Evolutionary conservation across 2,888 invertebrate species (phyloP), one percentile per base, ranked within the genome.

Genomic region (Parapristionchus giblindavisi): DNA sequence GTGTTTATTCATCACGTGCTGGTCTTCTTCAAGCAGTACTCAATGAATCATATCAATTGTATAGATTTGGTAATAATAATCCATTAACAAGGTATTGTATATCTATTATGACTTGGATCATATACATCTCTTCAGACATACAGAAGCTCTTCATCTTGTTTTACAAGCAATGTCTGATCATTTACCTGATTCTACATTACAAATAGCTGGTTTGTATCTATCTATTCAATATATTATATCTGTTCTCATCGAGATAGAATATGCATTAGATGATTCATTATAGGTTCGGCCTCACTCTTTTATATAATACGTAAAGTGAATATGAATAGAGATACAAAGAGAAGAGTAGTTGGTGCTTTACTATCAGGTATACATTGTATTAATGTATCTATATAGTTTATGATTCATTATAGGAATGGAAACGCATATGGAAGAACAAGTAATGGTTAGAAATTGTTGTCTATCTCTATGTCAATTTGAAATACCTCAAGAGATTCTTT

Each of bases 391-490:
- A 11, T 6, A 32, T 8, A 8, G n/a, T n/a, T 3, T 8, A n/a
- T 48, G 24, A 56, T 11, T 66, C 14, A 11, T 51, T 75, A 17
- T 27, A 81, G 84, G 84, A 17, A 85, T 86, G 86, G 85, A 87
- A 75, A 81, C 79, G 34, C 85, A 85, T 71, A 83, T 85, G 79
- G 87, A 87, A 56, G 85, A 85, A 74, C 85, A 85, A 76, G 83
- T 83, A 89, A 95, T 97, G 95, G 93, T 97, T 92, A 91, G 96
- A 74, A 97, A 98, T 89, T 96, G 96, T 71, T 96, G 96, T 89
- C 91, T 97, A 77, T 95, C 95, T 0, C 91, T 97, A 52, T 96
- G 95, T 87, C 95, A 96, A 89, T 95, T 96, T 88, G 94, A 93
- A 88, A 95, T 98, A 89, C 97, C 97, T 2, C 92, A 92, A 83